A percentile compares a stretch with the other conserved stretches of the same genome.
Evolutionary conservation across 2,888 invertebrate genomes (phyloP).

Genomic region (Tetheella fluctuosa): DNA sequence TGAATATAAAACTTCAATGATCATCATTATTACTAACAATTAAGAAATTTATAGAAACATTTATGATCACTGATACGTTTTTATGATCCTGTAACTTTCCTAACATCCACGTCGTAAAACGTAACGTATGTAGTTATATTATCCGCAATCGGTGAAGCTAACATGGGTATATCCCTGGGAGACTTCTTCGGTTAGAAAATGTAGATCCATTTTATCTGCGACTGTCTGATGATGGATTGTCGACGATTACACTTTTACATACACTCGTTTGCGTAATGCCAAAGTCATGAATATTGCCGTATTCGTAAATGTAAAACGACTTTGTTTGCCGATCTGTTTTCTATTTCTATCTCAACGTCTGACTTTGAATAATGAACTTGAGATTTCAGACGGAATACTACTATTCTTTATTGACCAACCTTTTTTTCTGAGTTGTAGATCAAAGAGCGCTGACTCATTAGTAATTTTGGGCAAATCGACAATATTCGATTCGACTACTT

Average conservation of each 20-base stretch:
- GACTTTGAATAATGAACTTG: conserved; percentile 6
- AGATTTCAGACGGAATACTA: conserved; percentile 1
- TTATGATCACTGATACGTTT: too few species aligned
- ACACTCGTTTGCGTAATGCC: conserved; percentile 9
- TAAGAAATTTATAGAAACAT: neutral
- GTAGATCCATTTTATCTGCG: conserved; percentile 27
- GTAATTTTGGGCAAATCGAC: neutral
- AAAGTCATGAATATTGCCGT: neutral
- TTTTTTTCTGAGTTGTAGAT: conserved; percentile 4
- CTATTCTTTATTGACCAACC: neutral
- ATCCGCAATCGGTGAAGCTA: conserved; percentile 44
- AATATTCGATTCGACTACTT: neutral
- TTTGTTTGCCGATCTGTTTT: conserved; percentile 9
- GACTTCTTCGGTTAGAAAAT: conserved; percentile 36
- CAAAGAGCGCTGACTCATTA: conserved; percentile 2
- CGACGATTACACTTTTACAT: conserved; percentile 9
- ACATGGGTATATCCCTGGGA: conserved; percentile 51
- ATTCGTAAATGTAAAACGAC: conserved; percentile 5
- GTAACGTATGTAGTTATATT: conserved; percentile 35
- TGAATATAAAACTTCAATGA: neutral
- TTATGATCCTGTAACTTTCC: conserved; percentile 15
- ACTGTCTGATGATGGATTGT: conserved; percentile 16
- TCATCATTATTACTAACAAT: neutral
- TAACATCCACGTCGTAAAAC: conserved; percentile 23
- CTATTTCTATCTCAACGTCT: conserved; percentile 4